phyloP scores from a whole-genome alignment of 2,888 invertebrate species.

The Drosophila koepferae region DNA sequence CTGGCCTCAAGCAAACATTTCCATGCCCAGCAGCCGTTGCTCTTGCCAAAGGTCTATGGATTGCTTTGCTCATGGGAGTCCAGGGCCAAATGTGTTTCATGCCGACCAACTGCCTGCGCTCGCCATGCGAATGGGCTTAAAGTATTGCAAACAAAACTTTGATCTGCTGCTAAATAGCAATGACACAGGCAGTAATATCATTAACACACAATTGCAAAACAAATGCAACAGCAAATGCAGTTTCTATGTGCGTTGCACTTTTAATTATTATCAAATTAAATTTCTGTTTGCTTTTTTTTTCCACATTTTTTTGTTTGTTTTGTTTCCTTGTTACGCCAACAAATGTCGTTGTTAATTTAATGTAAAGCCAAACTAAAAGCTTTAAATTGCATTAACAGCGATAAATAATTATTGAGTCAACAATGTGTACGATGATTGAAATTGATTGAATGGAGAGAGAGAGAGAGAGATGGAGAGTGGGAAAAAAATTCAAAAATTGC shows the following conservation, averaged over 20 bases:
- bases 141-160: not conserved
- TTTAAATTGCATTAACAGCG: slow-evolving; percentile 2
- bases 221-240: not conserved
- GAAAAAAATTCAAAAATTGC: not conserved
- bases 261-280: not conserved
- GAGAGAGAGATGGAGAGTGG: too few species aligned
- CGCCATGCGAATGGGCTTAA: not conserved
- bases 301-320: not conserved
- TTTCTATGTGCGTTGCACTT: not conserved
- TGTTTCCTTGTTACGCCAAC: too few species aligned
- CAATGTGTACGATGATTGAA: slow-evolving; percentile 1
- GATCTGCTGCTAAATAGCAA: not conserved
- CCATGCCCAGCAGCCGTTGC: too few species aligned
- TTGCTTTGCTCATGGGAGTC: too few species aligned
- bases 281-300: not conserved
- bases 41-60: too few species aligned
- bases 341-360: slow-evolving; percentile 5
- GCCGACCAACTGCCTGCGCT: too few species aligned
- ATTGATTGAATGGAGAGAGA: not conserved
- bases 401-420: slow-evolving; percentile 2
- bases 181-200: not conserved
- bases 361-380: not conserved
- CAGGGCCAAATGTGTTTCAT: too few species aligned
- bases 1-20: too few species aligned
- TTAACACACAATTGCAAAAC: not conserved